Percentiles rank a stretch among this genome's conserved stretches.
These are phyloP conservation scores for Amphipoea lucens DNA, from an alignment of 2,888 invertebrate species.

Conservation along the genomic window DNA sequence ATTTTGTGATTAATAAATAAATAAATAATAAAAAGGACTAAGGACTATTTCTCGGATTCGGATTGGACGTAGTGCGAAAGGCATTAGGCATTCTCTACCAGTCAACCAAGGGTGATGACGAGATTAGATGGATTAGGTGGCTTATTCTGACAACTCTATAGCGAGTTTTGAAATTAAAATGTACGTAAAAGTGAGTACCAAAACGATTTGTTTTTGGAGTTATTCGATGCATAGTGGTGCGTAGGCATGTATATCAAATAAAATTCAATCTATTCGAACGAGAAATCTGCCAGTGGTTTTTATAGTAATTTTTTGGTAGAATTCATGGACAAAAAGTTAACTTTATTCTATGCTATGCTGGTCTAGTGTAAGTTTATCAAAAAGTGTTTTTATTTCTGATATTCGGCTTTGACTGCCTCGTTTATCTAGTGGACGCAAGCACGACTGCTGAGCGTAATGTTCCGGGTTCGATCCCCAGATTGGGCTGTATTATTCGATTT, in stretches of 20 bases:
- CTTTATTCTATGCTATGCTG: slow-evolving; percentile 7
- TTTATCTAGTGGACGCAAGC: not conserved
- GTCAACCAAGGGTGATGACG: too few relatives aligned
- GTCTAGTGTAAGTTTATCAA: slow-evolving; percentile 14
- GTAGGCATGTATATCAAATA: slow-evolving; percentile 53
- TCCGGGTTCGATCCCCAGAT: not conserved
- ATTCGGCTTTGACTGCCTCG: not conserved
- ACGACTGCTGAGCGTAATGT: not conserved
- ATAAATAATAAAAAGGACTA: too few relatives aligned
- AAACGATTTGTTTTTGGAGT: slow-evolving; percentile 34
- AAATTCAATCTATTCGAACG: slow-evolving; percentile 41
- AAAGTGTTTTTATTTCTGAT: slow-evolving; percentile 9
- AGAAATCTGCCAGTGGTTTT: slow-evolving; percentile 42
- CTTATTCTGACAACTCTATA: not conserved
- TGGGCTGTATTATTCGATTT: not conserved
- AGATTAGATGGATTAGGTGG: too few relatives aligned
- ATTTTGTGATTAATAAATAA: too few relatives aligned
- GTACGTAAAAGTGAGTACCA: slow-evolving; percentile 27
- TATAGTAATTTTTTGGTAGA: slow-evolving; percentile 22
- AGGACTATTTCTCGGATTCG: too few relatives aligned
- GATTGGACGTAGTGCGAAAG: too few relatives aligned
- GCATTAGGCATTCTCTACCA: too few relatives aligned
- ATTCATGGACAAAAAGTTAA: slow-evolving; percentile 10
- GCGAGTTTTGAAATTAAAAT: slow-evolving; percentile 7
- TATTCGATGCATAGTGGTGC: slow-evolving; percentile 29